A percentile compares a stretch with the other conserved stretches of the same genome.
These are phyloP conservation scores for Manis pentadactyla DNA, from an alignment of 2,797 vertebrate species.

Conservation along the genomic window DNA sequence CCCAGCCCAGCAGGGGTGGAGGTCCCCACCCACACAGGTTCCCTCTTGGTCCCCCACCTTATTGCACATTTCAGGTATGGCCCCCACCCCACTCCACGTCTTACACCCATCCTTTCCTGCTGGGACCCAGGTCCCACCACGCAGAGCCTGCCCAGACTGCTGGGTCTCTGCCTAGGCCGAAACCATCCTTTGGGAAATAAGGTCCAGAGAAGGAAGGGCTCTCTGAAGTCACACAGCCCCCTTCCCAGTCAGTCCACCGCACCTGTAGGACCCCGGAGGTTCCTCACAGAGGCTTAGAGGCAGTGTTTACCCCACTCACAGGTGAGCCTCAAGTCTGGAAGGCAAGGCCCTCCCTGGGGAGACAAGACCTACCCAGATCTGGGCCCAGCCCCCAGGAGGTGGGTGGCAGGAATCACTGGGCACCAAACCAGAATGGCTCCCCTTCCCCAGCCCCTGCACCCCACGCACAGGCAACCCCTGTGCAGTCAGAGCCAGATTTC, in stretches of 20 bases:
- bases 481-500: neutral
- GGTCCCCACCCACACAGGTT: neutral
- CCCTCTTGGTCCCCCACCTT: neutral
- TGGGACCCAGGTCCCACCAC: no score
- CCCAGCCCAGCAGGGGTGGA: neutral
- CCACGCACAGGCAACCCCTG: accelerated
- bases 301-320: neutral
- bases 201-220: neutral
- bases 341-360: accelerated
- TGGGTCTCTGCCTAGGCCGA: neutral
- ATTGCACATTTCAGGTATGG: no score
- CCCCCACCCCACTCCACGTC: neutral
- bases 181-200: neutral
- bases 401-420: neutral
- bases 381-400: neutral
- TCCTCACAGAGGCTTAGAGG: neutral
- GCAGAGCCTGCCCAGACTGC: neutral
- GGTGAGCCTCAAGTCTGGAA: neutral
- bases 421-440: neutral
- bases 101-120: neutral
- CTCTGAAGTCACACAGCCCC: no score
- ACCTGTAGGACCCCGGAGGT: no score
- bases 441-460: neutral
- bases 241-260: neutral
- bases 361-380: neutral